A percentile compares a stretch with the other conserved stretches of the same genome.
These are phyloP conservation scores for Diarsia dahlii DNA, from an alignment of 2,888 invertebrate genomes.

Conservation along the genomic window DNA sequence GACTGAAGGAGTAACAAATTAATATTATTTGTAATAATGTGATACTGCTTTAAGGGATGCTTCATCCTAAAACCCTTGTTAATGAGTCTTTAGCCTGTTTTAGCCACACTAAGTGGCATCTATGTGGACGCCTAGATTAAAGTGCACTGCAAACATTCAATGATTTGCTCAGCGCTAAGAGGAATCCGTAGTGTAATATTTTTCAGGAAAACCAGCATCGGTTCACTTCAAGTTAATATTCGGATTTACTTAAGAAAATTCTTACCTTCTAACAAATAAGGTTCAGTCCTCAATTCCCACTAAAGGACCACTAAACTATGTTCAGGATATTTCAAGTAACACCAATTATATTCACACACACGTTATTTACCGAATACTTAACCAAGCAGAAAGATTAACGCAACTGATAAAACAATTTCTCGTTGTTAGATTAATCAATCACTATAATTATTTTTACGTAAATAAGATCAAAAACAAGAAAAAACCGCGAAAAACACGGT, in stretches of 20 bases:
- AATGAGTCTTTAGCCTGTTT: not conserved
- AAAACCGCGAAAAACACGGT: not conserved
- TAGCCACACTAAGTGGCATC: not conserved
- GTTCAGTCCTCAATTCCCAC: not conserved
- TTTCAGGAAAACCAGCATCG: not conserved
- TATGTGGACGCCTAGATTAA: not conserved
- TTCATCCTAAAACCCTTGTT: not conserved
- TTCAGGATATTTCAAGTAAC: not conserved
- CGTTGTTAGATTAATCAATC: slow-evolving; percentile 1
- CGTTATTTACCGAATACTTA: not conserved
- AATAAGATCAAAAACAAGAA: not conserved
- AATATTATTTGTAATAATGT: too few relatives aligned
- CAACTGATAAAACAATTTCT: slow-evolving; percentile 33
- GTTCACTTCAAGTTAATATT: not conserved
- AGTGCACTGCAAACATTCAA: not conserved
- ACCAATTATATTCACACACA: not conserved
- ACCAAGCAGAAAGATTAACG: slow-evolving; percentile 9
- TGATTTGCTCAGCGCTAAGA: not conserved
- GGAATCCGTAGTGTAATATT: not conserved
- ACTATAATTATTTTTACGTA: not conserved
- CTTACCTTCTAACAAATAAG: slow-evolving; percentile 28
- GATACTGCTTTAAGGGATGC: not conserved
- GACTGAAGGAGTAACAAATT: too few relatives aligned
- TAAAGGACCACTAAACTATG: slow-evolving; percentile 4
- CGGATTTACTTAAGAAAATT: not conserved